Conservation (phyloP, 2,888 invertebrate species). For the Rotaria socialis region DNA sequence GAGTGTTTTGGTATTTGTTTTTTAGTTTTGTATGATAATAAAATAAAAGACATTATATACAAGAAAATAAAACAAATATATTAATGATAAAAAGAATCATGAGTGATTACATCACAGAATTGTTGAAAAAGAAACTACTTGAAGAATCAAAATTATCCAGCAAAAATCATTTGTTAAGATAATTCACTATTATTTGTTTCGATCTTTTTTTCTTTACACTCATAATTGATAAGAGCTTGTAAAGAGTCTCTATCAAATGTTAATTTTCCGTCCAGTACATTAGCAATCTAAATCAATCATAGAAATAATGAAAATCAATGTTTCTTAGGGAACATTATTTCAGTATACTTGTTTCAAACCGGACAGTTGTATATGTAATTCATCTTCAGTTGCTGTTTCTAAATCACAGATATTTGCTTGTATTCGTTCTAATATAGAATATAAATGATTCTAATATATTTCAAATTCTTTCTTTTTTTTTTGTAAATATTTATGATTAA, state of each 20-base stretch:
- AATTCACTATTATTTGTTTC: background rate
- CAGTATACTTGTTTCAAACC: slow-evolving; percentile 10
- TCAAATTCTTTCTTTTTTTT: no score
- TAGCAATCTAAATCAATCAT: background rate
- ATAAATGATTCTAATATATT: no score
- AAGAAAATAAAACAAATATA: background rate
- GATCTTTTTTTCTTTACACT: background rate
- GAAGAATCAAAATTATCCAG: background rate
- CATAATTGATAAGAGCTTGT: background rate
- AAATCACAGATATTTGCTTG: background rate
- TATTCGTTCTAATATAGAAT: background rate
- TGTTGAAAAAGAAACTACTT: background rate
- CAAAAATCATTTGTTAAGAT: background rate
- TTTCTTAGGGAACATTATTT: background rate
- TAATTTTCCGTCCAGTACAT: background rate
- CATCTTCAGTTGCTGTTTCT: background rate
- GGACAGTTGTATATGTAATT: background rate
- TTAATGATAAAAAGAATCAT: background rate
- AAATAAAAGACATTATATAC: background rate
- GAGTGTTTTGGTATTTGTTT: background rate
- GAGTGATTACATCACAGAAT: slow-evolving; percentile 1
- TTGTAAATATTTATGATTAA: background rate
- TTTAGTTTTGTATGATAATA: background rate
- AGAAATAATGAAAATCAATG: no score
- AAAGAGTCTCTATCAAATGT: slow-evolving; percentile 4